Base-by-base conservation (phyloP, 2,888 invertebrate genomes). In the Aporophyla nigra region DNA sequence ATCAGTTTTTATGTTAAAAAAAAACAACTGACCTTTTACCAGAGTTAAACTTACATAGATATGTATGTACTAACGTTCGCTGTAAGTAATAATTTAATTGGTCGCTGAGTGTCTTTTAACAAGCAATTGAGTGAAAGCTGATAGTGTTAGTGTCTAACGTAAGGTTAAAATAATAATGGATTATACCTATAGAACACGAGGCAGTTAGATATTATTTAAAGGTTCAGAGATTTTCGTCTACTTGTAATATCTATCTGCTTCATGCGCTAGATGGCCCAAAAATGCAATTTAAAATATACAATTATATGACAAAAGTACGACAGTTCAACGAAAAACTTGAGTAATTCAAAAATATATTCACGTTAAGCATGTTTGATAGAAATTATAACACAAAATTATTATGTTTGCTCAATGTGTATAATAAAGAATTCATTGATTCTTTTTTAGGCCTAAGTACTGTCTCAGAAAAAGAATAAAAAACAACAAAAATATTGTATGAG, bases 261-360 rank as follows among this genome's bases (percentile, higher is more conserved):
- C 68, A 78, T 77, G 74, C 56, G 40, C 68, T 58, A 74, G 49
- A 56, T 40, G 76, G 51, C n/a, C 56, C 7, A 4, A 66, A 56
- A 56, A 19, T 7, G 0, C 43, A 61, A 80, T 62, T 40, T 24
- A 40, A 66, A 58, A 74, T 67, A n/a, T 27, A 80, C 65, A 85
- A 81, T 74, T 74, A 80, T 77, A 80, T 43, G 63, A 84, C 73
- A 65, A 89, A 82, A 90, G 89, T 91, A 90, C 89, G 90, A 90
- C 40, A 73, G 85, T 72, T 90, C 91, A 91, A 91, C 91, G 90
- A 91, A 91, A 78, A 68, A 69, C 73, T 86, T 85, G 69, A 73
- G n/a, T 73, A 82, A 82, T 73, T 80, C n/a, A 87, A 75, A 87
- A 83, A 75, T 86, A 76, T 90, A 89, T 88, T 85, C 80, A 84